phyloP scores from a whole-genome alignment of 2,888 invertebrate species.

The Octodonta nipae region DNA sequence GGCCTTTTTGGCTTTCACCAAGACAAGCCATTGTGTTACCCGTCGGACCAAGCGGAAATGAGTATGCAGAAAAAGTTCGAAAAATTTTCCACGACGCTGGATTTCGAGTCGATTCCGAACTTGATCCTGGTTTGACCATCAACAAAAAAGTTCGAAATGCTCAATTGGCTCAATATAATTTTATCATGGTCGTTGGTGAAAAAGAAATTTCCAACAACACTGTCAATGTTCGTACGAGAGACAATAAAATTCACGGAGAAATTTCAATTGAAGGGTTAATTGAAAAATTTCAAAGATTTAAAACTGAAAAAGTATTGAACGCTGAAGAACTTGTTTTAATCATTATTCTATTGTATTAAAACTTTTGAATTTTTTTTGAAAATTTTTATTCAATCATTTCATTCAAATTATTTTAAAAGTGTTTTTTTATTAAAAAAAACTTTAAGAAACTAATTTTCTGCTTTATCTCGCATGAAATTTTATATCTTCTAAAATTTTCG shows the following conservation, averaged over 20 bases:
- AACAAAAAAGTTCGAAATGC: slow-evolving; percentile 98
- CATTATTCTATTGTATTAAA: too few species aligned
- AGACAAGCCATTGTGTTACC: slow-evolving; percentile 86
- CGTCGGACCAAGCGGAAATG: slow-evolving; percentile 73
- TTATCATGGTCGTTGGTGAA: slow-evolving; percentile 94
- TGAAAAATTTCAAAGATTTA: slow-evolving; percentile 59
- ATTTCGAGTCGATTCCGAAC: slow-evolving; percentile 83
- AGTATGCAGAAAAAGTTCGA: slow-evolving; percentile 66
- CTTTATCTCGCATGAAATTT: too few species aligned
- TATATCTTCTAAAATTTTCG: too few species aligned
- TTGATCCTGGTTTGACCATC: slow-evolving; percentile 85
- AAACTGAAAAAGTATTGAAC: slow-evolving; percentile 42
- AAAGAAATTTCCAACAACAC: slow-evolving; percentile 77
- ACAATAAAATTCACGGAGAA: slow-evolving; percentile 94
- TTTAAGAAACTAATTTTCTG: too few species aligned
- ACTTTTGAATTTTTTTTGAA: too few species aligned
- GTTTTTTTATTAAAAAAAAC: too few species aligned
- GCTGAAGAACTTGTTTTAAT: slow-evolving; percentile 42
- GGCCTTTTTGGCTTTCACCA: slow-evolving; percentile 97
- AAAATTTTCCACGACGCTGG: slow-evolving; percentile 65
- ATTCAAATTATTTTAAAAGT: too few species aligned
- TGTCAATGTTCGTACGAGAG: slow-evolving; percentile 93
- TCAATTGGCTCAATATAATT: slow-evolving; percentile 94
- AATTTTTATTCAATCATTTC: too few species aligned
- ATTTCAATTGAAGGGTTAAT: slow-evolving; percentile 65